phyloP scores from a whole-genome alignment of 2,797 vertebrate genomes.

The Taenioides sp. region DNA sequence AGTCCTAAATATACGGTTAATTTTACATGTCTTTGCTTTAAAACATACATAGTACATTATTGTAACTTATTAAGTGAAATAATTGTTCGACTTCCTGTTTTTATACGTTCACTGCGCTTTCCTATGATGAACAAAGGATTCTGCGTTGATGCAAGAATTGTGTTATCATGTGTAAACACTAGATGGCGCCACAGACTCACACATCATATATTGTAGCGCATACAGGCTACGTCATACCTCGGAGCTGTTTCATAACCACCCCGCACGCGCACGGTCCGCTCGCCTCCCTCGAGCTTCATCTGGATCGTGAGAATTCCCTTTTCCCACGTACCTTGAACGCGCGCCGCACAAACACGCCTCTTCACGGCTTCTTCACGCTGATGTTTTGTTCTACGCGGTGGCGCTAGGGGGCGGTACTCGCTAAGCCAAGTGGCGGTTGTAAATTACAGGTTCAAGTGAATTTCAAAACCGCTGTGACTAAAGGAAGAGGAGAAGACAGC shows the following conservation, averaged over 20 bases:
- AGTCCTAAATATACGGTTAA: neutral
- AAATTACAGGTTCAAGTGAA: slow-evolving; percentile 43
- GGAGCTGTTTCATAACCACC: neutral
- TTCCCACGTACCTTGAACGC: slow-evolving; percentile 44
- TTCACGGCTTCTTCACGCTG: slow-evolving; percentile 1
- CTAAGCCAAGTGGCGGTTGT: slow-evolving; percentile 26
- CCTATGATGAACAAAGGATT: neutral
- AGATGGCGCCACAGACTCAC: slow-evolving; percentile 33
- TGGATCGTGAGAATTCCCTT: slow-evolving; percentile 9
- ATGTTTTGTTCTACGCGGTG: slow-evolving; percentile 12
- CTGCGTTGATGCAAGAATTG: neutral
- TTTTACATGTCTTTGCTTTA: neutral
- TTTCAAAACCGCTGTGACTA: neutral
- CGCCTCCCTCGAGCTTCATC: neutral
- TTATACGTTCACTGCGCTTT: neutral
- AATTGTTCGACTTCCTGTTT: neutral
- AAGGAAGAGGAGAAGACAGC: neutral
- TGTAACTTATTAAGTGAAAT: neutral
- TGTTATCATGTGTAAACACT: slow-evolving; percentile 11
- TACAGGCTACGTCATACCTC: neutral
- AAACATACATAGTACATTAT: neutral
- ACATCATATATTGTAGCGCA: neutral
- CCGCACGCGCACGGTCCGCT: neutral
- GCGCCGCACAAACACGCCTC: slow-evolving; percentile 10
- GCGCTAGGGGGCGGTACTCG: slow-evolving; percentile 34